phyloP scores from a whole-genome alignment of 2,888 invertebrate species.

The Drosophila sordidapex region DNA sequence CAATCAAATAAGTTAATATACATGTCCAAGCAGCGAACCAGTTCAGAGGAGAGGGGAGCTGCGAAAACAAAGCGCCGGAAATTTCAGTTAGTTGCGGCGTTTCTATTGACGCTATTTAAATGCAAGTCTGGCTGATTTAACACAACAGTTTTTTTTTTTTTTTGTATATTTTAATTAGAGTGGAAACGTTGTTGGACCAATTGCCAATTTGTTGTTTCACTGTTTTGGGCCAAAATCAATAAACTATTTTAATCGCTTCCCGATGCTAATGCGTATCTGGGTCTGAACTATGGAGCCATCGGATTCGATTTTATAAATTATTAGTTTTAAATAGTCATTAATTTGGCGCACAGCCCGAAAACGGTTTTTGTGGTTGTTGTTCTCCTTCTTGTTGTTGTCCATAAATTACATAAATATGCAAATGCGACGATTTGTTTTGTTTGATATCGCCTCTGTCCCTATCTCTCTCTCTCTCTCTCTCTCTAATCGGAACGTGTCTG shows the following conservation, averaged over 20 bases:
- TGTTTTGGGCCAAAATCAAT: constrained; percentile 56
- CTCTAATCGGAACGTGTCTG: constrained; percentile 58
- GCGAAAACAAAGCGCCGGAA: constrained; percentile 62
- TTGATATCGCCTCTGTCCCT: constrained; percentile 2
- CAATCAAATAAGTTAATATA: constrained; percentile 72
- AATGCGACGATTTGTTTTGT: constrained; percentile 69
- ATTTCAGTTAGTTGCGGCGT: constrained; percentile 39
- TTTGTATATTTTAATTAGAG: constrained; percentile 77
- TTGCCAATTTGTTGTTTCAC: constrained; percentile 66
- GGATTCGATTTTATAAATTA: constrained; percentile 77
- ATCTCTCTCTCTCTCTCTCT: not conserved
- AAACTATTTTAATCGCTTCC: constrained; percentile 68
- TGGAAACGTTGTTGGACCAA: constrained; percentile 60
- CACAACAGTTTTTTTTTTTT: constrained; percentile 35
- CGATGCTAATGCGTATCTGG: constrained; percentile 52
- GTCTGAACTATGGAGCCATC: constrained; percentile 14
- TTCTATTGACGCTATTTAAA: constrained; percentile 44
- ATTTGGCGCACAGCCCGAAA: constrained; percentile 63
- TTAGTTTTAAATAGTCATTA: constrained; percentile 79
- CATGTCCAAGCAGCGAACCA: constrained; percentile 45
- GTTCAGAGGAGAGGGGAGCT: constrained; percentile 21
- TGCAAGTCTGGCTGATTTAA: constrained; percentile 61
- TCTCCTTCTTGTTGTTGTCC: not conserved
- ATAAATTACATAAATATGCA: constrained; percentile 70
- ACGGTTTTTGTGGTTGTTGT: constrained; percentile 15